A percentile compares a stretch with the other conserved stretches of the same genome.
phyloP scores from a whole-genome alignment of 2,113 vertebrate genomes.

The Australoheros scitulus region DNA sequence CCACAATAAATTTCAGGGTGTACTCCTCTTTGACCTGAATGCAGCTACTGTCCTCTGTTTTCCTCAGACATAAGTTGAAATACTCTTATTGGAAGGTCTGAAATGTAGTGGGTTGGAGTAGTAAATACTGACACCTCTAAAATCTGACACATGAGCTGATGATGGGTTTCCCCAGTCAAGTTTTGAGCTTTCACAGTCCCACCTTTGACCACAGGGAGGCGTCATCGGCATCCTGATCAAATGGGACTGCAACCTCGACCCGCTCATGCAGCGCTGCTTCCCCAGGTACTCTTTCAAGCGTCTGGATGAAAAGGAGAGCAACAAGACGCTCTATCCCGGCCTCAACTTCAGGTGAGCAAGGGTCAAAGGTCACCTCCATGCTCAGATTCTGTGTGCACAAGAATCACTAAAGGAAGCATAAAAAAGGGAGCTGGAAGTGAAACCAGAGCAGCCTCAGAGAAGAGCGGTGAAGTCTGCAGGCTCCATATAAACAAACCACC shows the following conservation, averaged over 20 bases:
- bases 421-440: background rate
- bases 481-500: background rate
- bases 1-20: background rate
- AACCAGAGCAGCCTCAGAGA: background rate
- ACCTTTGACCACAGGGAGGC: conserved; percentile 79
- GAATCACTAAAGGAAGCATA: background rate
- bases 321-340: conserved; percentile 81
- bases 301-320: conserved; percentile 83
- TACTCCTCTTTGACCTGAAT: background rate
- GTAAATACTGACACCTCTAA: rapidly evolving
- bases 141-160: rapidly evolving
- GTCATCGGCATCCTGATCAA: conserved; percentile 88
- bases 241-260: conserved; percentile 88
- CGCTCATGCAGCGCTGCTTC: conserved; percentile 72
- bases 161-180: background rate
- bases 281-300: conserved; percentile 84
- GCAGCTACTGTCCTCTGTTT: rapidly evolving
- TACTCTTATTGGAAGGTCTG: background rate
- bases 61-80: background rate
- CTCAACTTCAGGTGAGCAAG: conserved; percentile 83
- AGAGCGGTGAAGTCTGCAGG: background rate
- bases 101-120: background rate
- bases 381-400: background rate
- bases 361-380: background rate
- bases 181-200: background rate